These are phyloP conservation scores for Phenganax subtilis DNA, from an alignment of 92 coral and sea anemone species.

Conservation along the genomic window DNA sequence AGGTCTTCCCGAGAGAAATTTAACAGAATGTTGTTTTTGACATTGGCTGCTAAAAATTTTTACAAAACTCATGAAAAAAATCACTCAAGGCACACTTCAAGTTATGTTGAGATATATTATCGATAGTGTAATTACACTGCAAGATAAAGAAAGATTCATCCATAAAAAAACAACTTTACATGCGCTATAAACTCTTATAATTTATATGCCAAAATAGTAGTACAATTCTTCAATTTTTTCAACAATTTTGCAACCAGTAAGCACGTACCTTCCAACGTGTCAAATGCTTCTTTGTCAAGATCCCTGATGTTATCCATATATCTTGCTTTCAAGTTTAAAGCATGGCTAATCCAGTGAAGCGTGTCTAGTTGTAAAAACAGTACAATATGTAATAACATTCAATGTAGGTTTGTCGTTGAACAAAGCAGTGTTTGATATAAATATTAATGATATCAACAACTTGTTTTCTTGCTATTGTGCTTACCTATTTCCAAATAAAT, in stretches of 20 bases:
- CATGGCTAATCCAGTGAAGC: neutral
- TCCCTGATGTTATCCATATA: constrained; percentile 9
- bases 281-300: constrained; percentile 1
- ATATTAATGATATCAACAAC: constrained; percentile 12
- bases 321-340: neutral
- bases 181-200: no score
- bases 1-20: constrained; percentile 21
- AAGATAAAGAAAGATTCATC: neutral
- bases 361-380: neutral
- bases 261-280: neutral
- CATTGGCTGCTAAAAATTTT: constrained; percentile 14
- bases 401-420: neutral
- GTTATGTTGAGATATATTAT: neutral
- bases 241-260: neutral
- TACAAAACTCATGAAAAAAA: neutral
- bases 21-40: constrained; percentile 4
- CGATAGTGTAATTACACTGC: neutral
- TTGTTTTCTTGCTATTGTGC: constrained; percentile 4
- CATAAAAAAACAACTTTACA: no score
- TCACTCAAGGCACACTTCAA: neutral
- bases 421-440: neutral
- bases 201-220: no score
- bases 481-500: constrained; percentile 1
- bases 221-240: no score
- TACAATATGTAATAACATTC: neutral